Conservation (phyloP, 2,888 invertebrate genomes). For the Drosophila engyochracea region DNA sequence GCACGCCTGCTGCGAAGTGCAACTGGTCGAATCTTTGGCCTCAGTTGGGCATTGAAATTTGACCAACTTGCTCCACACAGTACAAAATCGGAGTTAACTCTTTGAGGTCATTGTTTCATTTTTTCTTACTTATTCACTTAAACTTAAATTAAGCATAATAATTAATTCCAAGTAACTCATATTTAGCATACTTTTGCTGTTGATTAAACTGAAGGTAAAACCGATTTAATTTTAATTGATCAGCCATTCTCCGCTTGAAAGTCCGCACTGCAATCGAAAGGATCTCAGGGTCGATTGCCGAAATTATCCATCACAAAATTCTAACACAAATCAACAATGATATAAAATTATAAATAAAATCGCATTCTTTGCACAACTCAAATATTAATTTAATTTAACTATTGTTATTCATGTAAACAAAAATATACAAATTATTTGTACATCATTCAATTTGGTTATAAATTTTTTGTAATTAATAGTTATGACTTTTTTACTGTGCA, state of each 20-base stretch:
- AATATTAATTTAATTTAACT: background rate
- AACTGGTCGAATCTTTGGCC: background rate
- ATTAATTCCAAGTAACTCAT: background rate
- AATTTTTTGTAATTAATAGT: background rate
- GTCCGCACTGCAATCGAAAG: background rate
- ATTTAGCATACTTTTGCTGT: background rate
- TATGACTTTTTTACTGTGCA: slow-evolving; percentile 1
- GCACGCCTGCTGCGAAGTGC: slow-evolving; percentile 30
- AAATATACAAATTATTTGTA: background rate
- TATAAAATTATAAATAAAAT: background rate
- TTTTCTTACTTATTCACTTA: background rate
- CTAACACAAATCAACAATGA: background rate
- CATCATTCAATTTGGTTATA: background rate
- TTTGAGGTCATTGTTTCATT: background rate
- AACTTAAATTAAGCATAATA: background rate
- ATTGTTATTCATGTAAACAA: background rate
- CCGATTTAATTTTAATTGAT: background rate
- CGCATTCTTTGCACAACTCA: background rate
- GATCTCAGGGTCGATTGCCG: background rate
- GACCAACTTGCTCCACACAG: slow-evolving; percentile 56
- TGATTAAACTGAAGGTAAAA: background rate
- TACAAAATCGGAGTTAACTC: background rate
- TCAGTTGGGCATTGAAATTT: slow-evolving; percentile 34
- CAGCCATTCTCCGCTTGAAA: background rate
- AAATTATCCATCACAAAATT: background rate